Conservation (phyloP, 2,888 invertebrate species). For the Atethmia centrago region DNA sequence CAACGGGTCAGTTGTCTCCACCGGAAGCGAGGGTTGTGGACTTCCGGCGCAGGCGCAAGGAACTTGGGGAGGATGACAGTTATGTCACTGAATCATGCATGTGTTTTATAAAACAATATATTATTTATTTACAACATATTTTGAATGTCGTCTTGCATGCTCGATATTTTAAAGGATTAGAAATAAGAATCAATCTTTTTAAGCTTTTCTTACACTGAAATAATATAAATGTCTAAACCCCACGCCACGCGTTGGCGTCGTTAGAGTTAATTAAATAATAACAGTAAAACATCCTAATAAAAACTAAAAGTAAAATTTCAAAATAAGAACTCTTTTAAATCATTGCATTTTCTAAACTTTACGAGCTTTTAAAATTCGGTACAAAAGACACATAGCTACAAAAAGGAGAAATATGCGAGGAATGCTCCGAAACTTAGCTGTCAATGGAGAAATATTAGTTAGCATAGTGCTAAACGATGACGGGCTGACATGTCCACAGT, state of each 20-base stretch:
- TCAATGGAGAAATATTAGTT: conserved; percentile 36
- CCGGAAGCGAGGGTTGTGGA: conserved; percentile 61
- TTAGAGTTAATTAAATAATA: background rate
- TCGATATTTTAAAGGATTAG: background rate
- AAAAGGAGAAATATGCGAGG: background rate
- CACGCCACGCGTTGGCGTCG: background rate
- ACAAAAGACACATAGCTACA: background rate
- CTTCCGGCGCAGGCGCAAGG: conserved; percentile 48
- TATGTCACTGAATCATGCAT: conserved; percentile 22
- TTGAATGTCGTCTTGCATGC: background rate
- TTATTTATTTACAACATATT: background rate
- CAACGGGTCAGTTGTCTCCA: conserved; percentile 50
- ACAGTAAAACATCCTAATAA: background rate
- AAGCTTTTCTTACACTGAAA: background rate
- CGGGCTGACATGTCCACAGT: conserved; percentile 19
- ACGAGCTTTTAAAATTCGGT: background rate
- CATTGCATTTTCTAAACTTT: background rate
- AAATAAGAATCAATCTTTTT: background rate
- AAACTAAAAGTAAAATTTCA: background rate
- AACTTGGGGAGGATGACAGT: conserved; percentile 30
- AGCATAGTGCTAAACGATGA: conserved; percentile 40
- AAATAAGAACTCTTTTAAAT: background rate
- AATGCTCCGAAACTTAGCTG: conserved; percentile 1
- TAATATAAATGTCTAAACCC: too few relatives aligned
- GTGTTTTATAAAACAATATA: conserved; percentile 5